These are phyloP conservation scores for Melanocharis versteri DNA, from an alignment of 2,113 vertebrate genomes.

Conservation along the genomic window DNA sequence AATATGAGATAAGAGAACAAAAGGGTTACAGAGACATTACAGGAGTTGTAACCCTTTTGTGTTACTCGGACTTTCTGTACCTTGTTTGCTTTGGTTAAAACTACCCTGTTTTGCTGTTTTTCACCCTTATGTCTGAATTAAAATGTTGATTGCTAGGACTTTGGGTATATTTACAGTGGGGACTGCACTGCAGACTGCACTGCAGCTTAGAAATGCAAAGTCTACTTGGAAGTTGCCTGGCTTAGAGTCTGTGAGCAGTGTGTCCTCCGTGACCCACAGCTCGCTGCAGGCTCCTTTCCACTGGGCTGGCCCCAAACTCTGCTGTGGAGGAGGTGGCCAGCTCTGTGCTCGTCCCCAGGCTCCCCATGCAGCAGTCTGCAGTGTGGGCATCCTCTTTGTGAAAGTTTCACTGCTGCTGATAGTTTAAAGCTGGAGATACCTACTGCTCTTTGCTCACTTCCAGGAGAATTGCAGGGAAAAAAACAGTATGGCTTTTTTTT, in stretches of 20 bases:
- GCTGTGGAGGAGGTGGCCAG: not conserved
- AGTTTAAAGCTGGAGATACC: not conserved
- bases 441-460: not conserved
- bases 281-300: not conserved
- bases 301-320: not conserved
- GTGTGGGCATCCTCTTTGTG: not conserved
- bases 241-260: not conserved
- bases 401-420: not conserved
- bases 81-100: not conserved
- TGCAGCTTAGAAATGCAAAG: not conserved
- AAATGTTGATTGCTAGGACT: not conserved
- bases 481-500: not conserved
- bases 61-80: not conserved
- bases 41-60: not conserved
- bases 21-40: not conserved
- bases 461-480: not conserved
- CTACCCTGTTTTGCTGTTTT: not conserved
- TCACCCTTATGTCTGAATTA: not conserved
- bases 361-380: not conserved
- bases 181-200: conserved; percentile 56
- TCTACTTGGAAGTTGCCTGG: not conserved
- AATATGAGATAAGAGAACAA: not conserved
- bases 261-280: not conserved
- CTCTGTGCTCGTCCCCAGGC: rapidly evolving
- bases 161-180: not conserved